Evolutionary conservation across 2,113 vertebrate species (phyloP).

Genomic region (Sphyrna mokarran): DNA sequence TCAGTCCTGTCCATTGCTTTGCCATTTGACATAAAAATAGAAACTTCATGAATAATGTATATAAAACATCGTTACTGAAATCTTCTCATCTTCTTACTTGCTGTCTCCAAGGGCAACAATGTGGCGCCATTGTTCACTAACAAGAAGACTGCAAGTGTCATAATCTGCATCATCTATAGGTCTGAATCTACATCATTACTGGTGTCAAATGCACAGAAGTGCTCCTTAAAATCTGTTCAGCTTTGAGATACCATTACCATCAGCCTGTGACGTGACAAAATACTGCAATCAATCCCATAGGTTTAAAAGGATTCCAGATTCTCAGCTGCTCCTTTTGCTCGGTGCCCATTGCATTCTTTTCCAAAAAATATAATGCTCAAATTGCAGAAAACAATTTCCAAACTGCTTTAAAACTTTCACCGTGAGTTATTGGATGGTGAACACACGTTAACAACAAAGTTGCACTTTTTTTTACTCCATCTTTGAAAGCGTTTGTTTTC

Average conservation of each 20-base stretch:
- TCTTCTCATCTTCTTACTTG: conserved; percentile 16
- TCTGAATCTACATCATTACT: not conserved
- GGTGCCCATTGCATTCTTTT: not conserved
- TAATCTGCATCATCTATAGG: not conserved
- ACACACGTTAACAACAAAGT: not conserved
- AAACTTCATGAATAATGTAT: conserved; percentile 23
- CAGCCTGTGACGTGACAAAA: not conserved
- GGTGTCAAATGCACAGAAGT: not conserved
- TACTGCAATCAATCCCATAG: not conserved
- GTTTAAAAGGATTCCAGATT: not conserved
- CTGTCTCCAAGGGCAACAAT: not conserved
- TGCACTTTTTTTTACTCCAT: not conserved
- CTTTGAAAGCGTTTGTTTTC: not conserved
- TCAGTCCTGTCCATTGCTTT: not conserved
- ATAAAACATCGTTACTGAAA: not conserved
- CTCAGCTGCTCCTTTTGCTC: not conserved
- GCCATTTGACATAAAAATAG: not conserved
- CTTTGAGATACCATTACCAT: not conserved
- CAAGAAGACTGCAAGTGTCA: not conserved
- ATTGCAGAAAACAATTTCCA: not conserved
- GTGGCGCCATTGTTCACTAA: not conserved
- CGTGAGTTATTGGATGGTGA: not conserved
- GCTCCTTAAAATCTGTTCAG: conserved; percentile 6
- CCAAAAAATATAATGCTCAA: not conserved
- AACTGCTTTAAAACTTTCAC: not conserved